A percentile compares a stretch with the other conserved stretches of the same genome.
phyloP scores from a whole-genome alignment of 2,797 vertebrate species.

The Trematomus bernacchii region DNA sequence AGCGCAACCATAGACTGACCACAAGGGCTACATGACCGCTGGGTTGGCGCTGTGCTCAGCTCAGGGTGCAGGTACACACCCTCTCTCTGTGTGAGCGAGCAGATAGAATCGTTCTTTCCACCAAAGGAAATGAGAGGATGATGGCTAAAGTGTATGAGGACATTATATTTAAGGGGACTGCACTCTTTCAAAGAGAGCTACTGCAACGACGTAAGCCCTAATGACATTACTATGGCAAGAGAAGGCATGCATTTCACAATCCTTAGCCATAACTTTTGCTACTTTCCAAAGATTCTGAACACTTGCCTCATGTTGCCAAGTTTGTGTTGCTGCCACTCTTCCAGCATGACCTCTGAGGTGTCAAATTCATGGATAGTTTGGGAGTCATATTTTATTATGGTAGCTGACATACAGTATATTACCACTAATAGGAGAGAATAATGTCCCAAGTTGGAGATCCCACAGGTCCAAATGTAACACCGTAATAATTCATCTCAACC shows the following conservation, averaged over 20 bases:
- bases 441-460: constrained; percentile 43
- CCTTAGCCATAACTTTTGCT: constrained; percentile 25
- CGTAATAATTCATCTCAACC: constrained; percentile 60
- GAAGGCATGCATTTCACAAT: constrained; percentile 40
- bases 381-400: constrained; percentile 56
- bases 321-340: constrained; percentile 17
- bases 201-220: constrained; percentile 42
- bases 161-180: constrained; percentile 69
- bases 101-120: constrained; percentile 77
- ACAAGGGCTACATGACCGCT: constrained; percentile 62
- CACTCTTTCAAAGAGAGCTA: constrained; percentile 62
- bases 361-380: constrained; percentile 43
- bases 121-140: constrained; percentile 81
- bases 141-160: constrained; percentile 70
- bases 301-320: constrained; percentile 22
- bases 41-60: constrained; percentile 51
- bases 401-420: constrained; percentile 52
- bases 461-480: constrained; percentile 46
- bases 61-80: constrained; percentile 62
- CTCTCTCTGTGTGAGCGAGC: constrained; percentile 54
- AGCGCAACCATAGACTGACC: constrained; percentile 57
- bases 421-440: constrained; percentile 46
- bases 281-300: constrained; percentile 34
- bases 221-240: constrained; percentile 57
- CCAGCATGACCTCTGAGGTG: constrained; percentile 38